phyloP scores from a whole-genome alignment of 2,888 invertebrate genomes.

The Tillus elongatus region DNA sequence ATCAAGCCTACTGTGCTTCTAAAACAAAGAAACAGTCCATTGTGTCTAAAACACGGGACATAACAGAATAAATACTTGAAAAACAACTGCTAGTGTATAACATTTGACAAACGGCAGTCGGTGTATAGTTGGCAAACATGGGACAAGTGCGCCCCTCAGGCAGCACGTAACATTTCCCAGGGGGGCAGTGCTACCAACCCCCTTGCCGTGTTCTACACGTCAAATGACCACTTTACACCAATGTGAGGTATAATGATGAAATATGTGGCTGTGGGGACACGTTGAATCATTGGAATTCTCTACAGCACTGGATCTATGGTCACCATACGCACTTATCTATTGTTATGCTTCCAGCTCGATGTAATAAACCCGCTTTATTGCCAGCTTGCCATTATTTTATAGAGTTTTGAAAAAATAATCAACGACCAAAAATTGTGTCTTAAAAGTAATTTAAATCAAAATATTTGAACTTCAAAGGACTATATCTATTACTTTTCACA shows the following conservation, averaged over 20 bases:
- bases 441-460: no score
- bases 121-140: conserved; percentile 27
- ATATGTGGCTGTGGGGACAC: conserved; percentile 44
- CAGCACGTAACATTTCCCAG: conserved; percentile 32
- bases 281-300: conserved; percentile 44
- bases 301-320: no score
- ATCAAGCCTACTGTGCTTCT: no score
- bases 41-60: conserved; percentile 21
- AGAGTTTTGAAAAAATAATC: no score
- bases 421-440: no score
- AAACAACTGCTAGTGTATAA: conserved; percentile 34
- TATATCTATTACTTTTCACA: no score
- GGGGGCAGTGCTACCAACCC: conserved; percentile 28
- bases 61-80: conserved; percentile 33
- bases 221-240: conserved; percentile 48
- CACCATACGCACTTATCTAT: no score
- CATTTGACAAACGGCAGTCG: conserved; percentile 38
- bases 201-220: conserved; percentile 39
- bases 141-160: conserved; percentile 15
- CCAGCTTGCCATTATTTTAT: no score
- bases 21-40: conserved; percentile 14
- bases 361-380: no score
- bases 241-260: conserved; percentile 46
- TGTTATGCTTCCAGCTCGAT: no score
- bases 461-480: no score